phyloP scores from a whole-genome alignment of 64 coral and sea anemone species.

The Pocillopora verrucosa region DNA sequence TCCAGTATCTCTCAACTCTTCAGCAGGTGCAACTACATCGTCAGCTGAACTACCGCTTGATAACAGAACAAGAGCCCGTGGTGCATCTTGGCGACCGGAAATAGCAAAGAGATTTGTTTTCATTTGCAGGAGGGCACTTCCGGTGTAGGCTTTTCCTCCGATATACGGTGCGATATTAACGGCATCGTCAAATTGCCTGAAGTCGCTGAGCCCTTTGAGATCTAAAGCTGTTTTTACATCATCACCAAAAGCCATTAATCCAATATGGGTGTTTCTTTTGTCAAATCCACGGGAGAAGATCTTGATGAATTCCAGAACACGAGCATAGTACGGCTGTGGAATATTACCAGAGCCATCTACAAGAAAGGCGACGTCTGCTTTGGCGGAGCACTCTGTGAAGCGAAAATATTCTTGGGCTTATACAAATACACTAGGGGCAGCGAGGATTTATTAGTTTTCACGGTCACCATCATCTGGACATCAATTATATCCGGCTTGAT shows the following conservation, averaged over 20 bases:
- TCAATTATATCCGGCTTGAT: no score
- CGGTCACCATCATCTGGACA: no score
- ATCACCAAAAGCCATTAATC: constrained; percentile 55
- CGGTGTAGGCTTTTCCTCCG: constrained; percentile 52
- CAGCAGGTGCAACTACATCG: constrained; percentile 36
- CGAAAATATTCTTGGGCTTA: background rate
- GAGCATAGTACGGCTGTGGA: constrained; percentile 58
- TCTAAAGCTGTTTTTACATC: constrained; percentile 42
- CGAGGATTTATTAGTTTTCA: no score
- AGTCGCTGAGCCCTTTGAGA: constrained; percentile 15
- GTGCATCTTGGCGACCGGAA: constrained; percentile 36
- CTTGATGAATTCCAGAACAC: constrained; percentile 63
- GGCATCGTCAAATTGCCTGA: constrained; percentile 34
- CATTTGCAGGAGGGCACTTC: constrained; percentile 52
- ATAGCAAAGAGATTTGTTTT: constrained; percentile 41
- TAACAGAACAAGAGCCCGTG: constrained; percentile 46
- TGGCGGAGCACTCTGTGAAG: constrained; percentile 50
- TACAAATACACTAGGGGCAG: no score
- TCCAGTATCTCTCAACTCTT: constrained; percentile 53
- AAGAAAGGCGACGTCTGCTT: constrained; percentile 65
- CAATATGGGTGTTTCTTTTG: constrained; percentile 35
- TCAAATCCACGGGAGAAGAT: constrained; percentile 54
- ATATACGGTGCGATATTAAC: constrained; percentile 55
- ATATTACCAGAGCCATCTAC: constrained; percentile 66
- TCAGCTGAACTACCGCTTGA: constrained; percentile 58